Base-by-base conservation (phyloP, 2,888 invertebrate species). In the Parnassius mnemosyne region DNA sequence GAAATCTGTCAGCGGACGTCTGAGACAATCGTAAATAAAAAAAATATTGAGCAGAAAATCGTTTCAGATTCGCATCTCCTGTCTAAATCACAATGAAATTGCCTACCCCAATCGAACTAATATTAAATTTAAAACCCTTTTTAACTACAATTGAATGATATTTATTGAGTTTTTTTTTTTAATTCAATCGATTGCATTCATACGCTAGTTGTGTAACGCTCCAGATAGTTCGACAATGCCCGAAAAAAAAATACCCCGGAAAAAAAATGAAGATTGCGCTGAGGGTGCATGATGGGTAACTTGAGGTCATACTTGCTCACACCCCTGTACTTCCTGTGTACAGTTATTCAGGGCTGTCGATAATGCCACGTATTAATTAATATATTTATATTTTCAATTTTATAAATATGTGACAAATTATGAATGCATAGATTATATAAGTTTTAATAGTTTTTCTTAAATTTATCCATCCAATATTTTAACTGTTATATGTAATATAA, bases 291-390 rank as follows among this genome's bases (percentile, higher is more conserved):
- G 81, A 84, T 87, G 85, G 85, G 89, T 89, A 89, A 87, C 87
- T 89, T 89, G 89, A 90, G 91, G 91, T 91, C 89, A 90, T 84
- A 85, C 78, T 75, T 79, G 78, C 83, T 89, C 89, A 87, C 89
- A 89, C 90, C 90, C 89, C 84, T 89, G 84, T 87, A 86, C 88
- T 88, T 90, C 88, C 90, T 87, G 80, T 78, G 75, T 73, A 66
- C n/a, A n/a, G 50, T 63, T 20, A 20, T 62, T 46, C 61, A 89
- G 89, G 89, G 90, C 65, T 90, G 85, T 65, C 84, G 70, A 63
- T 34, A 9, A 43, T 5, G 41, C 16, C 9, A 55, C 11, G 12
- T 34, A 34, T 7, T 34, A 7, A 34, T 34, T 34, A 34, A 34
- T 5, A 34, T 34, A 7, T 0, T 34, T 34, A 2, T 2, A 34